These are phyloP conservation scores for Malurus leucopterus DNA, from an alignment of 2,797 vertebrate genomes.

Conservation along the genomic window DNA sequence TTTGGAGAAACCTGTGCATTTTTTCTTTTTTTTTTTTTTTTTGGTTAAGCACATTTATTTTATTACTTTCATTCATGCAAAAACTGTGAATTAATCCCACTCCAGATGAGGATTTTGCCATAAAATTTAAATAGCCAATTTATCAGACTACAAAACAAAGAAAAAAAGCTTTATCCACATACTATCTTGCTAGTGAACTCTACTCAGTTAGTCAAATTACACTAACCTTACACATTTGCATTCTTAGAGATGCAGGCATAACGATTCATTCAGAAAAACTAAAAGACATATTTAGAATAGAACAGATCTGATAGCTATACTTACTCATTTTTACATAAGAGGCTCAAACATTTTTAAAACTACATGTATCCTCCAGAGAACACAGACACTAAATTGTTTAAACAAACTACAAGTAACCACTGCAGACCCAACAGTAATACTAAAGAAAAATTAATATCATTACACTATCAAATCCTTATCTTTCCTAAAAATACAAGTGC, in stretches of 20 bases:
- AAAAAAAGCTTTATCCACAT: background rate
- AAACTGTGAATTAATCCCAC: slow-evolving; percentile 4
- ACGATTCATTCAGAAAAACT: background rate
- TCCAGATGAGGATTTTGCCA: background rate
- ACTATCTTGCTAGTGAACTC: background rate
- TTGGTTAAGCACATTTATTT: background rate
- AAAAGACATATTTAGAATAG: background rate
- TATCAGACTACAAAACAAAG: background rate
- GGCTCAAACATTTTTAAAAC: background rate
- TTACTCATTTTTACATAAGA: background rate
- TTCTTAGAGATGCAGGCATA: background rate
- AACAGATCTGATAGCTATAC: background rate
- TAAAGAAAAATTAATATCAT: background rate
- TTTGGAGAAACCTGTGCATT: slow-evolving; percentile 1
- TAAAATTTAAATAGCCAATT: background rate
- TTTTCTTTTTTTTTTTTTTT: background rate
- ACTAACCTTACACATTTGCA: background rate
- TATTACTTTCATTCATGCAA: slow-evolving; percentile 17
- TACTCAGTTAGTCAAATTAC: background rate
- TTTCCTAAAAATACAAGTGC: slow-evolving; percentile 2
- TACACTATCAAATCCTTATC: background rate
- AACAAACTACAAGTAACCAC: background rate
- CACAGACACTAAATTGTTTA: background rate
- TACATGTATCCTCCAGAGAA: background rate
- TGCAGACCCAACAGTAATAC: background rate